A percentile compares a stretch with the other conserved stretches of the same genome.
Conservation (phyloP, 2,797 vertebrate species). For the Odontamblyopus rebecca region DNA sequence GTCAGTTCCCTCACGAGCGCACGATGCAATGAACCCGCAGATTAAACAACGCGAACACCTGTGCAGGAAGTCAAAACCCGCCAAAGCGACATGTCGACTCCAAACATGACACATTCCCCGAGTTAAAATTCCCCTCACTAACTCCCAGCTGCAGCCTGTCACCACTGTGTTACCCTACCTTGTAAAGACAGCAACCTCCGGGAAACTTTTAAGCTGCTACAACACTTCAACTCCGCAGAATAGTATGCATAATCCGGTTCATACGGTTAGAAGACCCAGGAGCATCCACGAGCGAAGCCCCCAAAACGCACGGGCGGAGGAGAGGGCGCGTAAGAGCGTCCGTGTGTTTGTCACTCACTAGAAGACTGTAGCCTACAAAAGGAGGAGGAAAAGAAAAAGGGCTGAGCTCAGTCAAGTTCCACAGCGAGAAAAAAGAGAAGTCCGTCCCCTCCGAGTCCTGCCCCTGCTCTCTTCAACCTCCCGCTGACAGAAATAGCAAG, state of each 20-base stretch:
- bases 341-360: conserved; percentile 38
- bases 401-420: conserved; percentile 63
- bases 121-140: neutral
- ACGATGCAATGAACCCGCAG: neutral
- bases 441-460: conserved; percentile 56
- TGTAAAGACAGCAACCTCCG: conserved; percentile 15
- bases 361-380: conserved; percentile 19
- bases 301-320: neutral
- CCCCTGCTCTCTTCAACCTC: conserved; percentile 49
- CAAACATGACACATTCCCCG: neutral
- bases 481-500: conserved; percentile 80
- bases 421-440: conserved; percentile 50
- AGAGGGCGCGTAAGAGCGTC: conserved; percentile 14
- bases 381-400: conserved; percentile 54
- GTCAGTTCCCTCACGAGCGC: conserved; percentile 10
- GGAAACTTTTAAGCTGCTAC: conserved; percentile 1
- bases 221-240: conserved; percentile 15
- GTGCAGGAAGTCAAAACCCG: conserved; percentile 14
- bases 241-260: conserved; percentile 38
- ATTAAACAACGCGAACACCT: conserved; percentile 42
- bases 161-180: conserved; percentile 47
- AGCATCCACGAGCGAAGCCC: conserved; percentile 3
- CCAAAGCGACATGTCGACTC: neutral
- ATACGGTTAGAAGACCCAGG: neutral
- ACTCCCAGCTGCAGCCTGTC: conserved; percentile 16